Evolutionary conservation across 2,888 invertebrate species (phyloP).

Genomic region (Drosophila setosimentum): DNA sequence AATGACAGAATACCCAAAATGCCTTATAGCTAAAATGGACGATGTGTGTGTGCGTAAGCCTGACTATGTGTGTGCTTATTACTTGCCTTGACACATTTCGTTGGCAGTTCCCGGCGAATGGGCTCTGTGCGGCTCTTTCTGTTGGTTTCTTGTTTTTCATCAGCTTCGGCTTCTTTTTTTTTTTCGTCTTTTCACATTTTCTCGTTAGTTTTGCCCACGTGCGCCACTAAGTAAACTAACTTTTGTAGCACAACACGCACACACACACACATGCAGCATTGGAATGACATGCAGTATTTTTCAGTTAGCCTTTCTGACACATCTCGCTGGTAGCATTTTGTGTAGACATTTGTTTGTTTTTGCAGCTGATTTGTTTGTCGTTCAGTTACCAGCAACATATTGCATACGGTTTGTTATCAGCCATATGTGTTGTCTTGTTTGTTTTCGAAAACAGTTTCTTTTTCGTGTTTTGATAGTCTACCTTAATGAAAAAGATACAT

Average conservation of each 20-base stretch:
- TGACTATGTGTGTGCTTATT: slow-evolving; percentile 5
- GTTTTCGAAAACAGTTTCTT: slow-evolving; percentile 1
- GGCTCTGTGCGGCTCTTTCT: slow-evolving; percentile 16
- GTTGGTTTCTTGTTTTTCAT: slow-evolving; percentile 27
- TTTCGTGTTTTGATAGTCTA: not conserved
- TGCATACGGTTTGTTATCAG: slow-evolving; percentile 10
- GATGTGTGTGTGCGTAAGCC: not conserved
- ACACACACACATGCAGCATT: slow-evolving; percentile 3
- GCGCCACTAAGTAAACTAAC: slow-evolving; percentile 46
- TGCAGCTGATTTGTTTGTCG: slow-evolving; percentile 13
- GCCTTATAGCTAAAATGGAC: slow-evolving; percentile 12
- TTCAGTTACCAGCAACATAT: slow-evolving; percentile 13
- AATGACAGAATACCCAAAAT: slow-evolving; percentile 43
- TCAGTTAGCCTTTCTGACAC: slow-evolving; percentile 72
- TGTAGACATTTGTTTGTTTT: slow-evolving; percentile 6
- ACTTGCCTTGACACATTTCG: slow-evolving; percentile 72
- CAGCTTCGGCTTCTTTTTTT: slow-evolving; percentile 15
- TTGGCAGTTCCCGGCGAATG: slow-evolving; percentile 40
- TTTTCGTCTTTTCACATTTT: slow-evolving; percentile 34
- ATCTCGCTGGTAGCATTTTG: slow-evolving; percentile 48
- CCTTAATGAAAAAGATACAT: slow-evolving; percentile 4
- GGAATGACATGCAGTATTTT: slow-evolving; percentile 58
- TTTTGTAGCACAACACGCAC: slow-evolving; percentile 40
- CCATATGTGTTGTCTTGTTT: slow-evolving; percentile 19
- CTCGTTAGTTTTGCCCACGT: slow-evolving; percentile 61